These are phyloP conservation scores for Pseudorectes ferrugineus DNA, from an alignment of 2,113 vertebrate species.

Conservation along the genomic window DNA sequence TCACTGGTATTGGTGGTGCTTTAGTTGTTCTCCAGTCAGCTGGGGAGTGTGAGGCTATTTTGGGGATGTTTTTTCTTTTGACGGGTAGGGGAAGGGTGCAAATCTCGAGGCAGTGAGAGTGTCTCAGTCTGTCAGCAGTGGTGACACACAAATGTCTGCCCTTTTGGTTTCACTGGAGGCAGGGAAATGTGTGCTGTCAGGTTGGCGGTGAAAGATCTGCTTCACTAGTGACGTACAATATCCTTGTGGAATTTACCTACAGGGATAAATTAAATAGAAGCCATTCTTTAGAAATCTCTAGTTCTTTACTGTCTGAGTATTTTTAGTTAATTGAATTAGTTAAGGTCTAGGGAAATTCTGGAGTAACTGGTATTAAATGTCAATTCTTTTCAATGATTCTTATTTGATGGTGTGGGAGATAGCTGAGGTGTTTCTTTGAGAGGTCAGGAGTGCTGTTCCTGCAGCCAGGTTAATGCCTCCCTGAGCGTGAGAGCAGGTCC, in stretches of 20 bases:
- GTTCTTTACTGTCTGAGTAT: background rate
- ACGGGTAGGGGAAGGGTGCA: background rate
- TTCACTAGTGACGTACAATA: background rate
- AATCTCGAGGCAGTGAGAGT: background rate
- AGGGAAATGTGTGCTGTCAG: background rate
- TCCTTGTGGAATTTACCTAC: background rate
- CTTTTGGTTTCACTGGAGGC: background rate
- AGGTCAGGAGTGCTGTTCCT: background rate
- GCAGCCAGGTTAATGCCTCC: rapidly evolving
- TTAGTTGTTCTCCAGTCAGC: background rate
- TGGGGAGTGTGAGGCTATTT: background rate
- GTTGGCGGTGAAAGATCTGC: background rate
- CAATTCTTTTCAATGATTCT: background rate
- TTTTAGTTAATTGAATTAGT: background rate
- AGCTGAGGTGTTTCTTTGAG: background rate
- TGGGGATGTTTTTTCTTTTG: background rate
- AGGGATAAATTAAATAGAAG: background rate
- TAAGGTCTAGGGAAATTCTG: background rate
- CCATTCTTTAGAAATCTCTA: background rate
- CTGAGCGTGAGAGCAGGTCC: background rate
- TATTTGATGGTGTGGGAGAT: background rate
- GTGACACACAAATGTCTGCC: background rate
- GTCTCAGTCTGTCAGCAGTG: background rate
- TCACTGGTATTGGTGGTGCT: background rate
- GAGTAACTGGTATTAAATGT: background rate